Evolutionary conservation across 2,113 vertebrate genomes (phyloP), one percentile per base, ranked within the genome.

Genomic region (Muntiacus reevesi): DNA sequence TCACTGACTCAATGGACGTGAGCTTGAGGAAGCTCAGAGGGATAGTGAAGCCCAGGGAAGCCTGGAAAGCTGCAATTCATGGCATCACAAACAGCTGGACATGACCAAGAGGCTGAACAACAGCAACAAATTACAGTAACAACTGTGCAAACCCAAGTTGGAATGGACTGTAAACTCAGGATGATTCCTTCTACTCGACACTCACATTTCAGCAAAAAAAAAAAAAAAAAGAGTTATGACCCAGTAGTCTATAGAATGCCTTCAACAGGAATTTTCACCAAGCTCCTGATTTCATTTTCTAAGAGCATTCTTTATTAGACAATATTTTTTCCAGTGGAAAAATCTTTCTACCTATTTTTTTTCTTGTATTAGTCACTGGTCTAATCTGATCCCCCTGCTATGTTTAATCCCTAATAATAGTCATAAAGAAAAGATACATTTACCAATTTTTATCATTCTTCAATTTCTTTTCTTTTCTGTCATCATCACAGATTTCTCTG

Each of bases 101-200:
- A 33, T 0, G 14, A 3, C 13, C 16, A 6, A 64, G 13, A 17
- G n/a, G 21, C 9, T 67, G 33, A n/a, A 36, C 0, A 36, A 67
- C 64, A 67, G 19, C n/a, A 71, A 21, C 9, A 71, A 19, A 11
- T 16, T 78, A 45, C 6, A 45, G 28, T 50, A 30, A 50, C 12
- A 21, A 52, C 2, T 43, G 81, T 59, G 16, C 91, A 90, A 76
- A 76, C 81, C 19, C 12, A 81, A 85, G 15, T 19, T 59, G 3
- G 33, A 62, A 40, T 33, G 12, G 3, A 71, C 17, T 28, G 52
- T 28, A 62, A 90, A 81, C n/a, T 6, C 7, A 28, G 16, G 28
- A 16, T 59, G n/a, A 85, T 17, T 84, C 36, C 12, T 57, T 85
- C n/a, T 59, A 30, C 25, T 0, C 0, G 36, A 59, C 23, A 59